Conservation (phyloP, 2,888 invertebrate genomes). For the Sycophila texana region DNA sequence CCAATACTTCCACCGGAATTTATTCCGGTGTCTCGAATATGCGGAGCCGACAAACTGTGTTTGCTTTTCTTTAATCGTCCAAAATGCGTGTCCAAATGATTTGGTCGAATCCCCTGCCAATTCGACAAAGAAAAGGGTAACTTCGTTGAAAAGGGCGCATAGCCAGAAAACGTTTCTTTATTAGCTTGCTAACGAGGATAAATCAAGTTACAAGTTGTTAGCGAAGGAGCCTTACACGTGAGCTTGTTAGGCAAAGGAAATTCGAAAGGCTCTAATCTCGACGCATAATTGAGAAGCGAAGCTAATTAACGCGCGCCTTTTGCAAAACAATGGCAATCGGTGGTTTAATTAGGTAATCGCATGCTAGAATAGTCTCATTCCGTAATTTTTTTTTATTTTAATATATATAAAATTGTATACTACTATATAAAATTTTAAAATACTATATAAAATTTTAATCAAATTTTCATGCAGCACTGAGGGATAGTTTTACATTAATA, state of each 20-base stretch:
- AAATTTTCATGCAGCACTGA: too few relatives aligned
- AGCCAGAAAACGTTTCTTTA: conserved; percentile 1
- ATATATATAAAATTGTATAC: too few relatives aligned
- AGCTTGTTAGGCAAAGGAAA: neutral
- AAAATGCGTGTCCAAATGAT: too few relatives aligned
- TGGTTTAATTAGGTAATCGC: too few relatives aligned
- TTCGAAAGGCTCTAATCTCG: conserved; percentile 11
- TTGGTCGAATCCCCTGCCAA: neutral
- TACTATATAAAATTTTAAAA: too few relatives aligned
- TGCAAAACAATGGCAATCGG: neutral
- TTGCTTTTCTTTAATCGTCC: neutral
- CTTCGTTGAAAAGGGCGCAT: neutral
- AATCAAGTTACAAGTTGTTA: conserved; percentile 21
- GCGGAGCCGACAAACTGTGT: neutral
- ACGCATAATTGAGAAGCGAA: neutral
- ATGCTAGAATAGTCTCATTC: too few relatives aligned
- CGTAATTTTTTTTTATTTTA: too few relatives aligned
- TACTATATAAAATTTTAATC: too few relatives aligned
- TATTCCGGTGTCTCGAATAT: too few relatives aligned
- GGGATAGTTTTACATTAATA: too few relatives aligned
- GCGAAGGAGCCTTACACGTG: neutral
- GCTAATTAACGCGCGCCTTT: neutral
- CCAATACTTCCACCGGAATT: too few relatives aligned
- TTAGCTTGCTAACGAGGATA: conserved; percentile 13
- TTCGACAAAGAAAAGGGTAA: neutral